Percentiles rank a stretch among this genome's conserved stretches.
phyloP scores from a whole-genome alignment of 2,113 vertebrate species.

The Brachyhypopomus gauderio region DNA sequence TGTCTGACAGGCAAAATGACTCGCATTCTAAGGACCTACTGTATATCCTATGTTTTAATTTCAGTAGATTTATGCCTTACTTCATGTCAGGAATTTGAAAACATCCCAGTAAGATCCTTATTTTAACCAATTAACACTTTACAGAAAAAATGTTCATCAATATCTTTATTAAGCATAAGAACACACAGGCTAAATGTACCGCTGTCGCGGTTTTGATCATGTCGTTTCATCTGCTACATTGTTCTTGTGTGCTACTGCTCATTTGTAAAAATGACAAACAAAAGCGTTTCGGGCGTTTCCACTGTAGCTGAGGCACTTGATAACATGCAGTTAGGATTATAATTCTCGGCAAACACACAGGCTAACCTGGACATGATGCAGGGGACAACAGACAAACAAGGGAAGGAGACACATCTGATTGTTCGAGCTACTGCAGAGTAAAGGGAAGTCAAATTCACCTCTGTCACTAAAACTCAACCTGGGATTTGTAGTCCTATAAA shows the following conservation, averaged over 20 bases:
- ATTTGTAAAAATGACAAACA: conserved; percentile 23
- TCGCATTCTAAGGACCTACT: no score
- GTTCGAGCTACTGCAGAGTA: conserved; percentile 38
- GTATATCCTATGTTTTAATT: no score
- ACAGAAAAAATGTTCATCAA: conserved; percentile 40
- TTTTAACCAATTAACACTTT: background rate
- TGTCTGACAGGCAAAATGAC: no score
- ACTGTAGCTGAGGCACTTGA: conserved; percentile 71
- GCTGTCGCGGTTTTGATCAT: conserved; percentile 26
- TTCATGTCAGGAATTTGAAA: no score
- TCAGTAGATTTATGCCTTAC: no score
- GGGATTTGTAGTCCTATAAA: conserved; percentile 3
- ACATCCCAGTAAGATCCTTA: background rate
- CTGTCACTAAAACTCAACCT: background rate
- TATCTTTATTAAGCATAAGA: conserved; percentile 58
- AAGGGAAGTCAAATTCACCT: conserved; percentile 19
- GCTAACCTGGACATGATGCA: conserved; percentile 40
- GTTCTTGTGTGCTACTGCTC: conserved; percentile 20
- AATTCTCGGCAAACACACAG: conserved; percentile 46
- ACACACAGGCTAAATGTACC: conserved; percentile 49
- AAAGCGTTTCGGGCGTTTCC: conserved; percentile 53
- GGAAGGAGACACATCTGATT: conserved; percentile 4
- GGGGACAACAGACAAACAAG: conserved; percentile 25
- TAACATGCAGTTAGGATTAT: conserved; percentile 65
- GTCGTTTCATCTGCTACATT: conserved; percentile 25